These are phyloP conservation scores for Bombus waltoni DNA, from an alignment of 1,140 invertebrate genomes.

Conservation along the genomic window DNA sequence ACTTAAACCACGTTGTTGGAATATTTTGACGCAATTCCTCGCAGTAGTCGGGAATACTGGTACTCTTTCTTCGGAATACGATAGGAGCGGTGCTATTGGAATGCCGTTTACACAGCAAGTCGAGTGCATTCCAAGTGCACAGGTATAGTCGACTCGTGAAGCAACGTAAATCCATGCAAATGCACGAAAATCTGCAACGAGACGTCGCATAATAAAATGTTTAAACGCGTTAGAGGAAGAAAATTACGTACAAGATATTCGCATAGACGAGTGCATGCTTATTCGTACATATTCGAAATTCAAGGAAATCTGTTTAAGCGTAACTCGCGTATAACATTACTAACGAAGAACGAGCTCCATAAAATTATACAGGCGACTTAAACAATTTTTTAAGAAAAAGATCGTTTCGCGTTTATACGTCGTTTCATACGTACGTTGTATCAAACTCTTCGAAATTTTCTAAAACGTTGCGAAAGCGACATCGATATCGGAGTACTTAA, in stretches of 20 bases:
- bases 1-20: not conserved
- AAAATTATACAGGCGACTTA: too few relatives aligned
- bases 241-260: constrained; percentile 6
- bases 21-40: not conserved
- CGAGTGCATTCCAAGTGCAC: not conserved
- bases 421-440: too few relatives aligned
- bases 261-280: not conserved
- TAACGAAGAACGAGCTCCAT: too few relatives aligned
- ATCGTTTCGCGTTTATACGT: not conserved
- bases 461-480: too few relatives aligned
- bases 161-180: not conserved
- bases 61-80: not conserved
- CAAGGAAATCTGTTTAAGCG: not conserved
- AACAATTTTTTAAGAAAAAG: not conserved
- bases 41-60: not conserved
- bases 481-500: too few relatives aligned
- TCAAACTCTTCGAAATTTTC: too few relatives aligned
- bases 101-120: constrained; percentile 1
- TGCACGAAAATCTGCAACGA: constrained; percentile 6
- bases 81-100: not conserved
- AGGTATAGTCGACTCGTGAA: not conserved
- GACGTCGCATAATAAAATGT: constrained; percentile 11
- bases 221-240: not conserved
- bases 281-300: not conserved
- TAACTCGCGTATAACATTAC: not conserved